Evolutionary conservation across 2,113 vertebrate species (phyloP), one percentile per base, ranked within the genome.

Genomic region (Microcebus tavaratra): DNA sequence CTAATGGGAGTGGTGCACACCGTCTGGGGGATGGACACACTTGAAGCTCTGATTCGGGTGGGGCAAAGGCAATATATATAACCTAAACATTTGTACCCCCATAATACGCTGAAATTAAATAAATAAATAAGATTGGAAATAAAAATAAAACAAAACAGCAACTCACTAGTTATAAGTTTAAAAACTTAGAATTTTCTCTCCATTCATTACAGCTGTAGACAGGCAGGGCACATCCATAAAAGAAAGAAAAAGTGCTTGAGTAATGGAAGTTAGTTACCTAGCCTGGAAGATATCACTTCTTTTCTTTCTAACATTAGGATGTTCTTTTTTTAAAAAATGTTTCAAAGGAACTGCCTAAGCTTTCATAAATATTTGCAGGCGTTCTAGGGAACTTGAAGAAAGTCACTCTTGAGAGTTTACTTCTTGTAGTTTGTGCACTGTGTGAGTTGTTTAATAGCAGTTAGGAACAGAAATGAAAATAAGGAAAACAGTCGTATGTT

Each of bases 351-450:
- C 2, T n/a, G 0, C 3, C 27, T 42, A 73, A 79, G 21, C 31
- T 96, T 75, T 90, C 48, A 39, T 18, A 83, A 34, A 68, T 70
- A 48, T 55, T 83, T 90, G 8, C 31, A 80, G 84, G 53, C 31
- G 55, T 88, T 93, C 88, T 27, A 65, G 9, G 9, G 6, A 42
- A 67, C 27, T 83, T 53, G 14, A 89, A 92, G 4, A 94, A 87
- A 87, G 80, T 70, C n/a, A 79, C 18, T 72, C 29, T 78, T 53
- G n/a, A 95, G 25, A 61, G 8, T 75, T 75, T 42, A 15, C 27
- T 96, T 88, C 59, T n/a, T 96, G 20, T 61, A 72, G n/a, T 61
- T 96, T 82, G 55, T 81, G 42, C 4, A 92, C 83, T 55, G 42
- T 29, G 11, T 81, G 68, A 86, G 17, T 34, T 53, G 20, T 63